These are phyloP conservation scores for Trematomus loennbergii DNA, from an alignment of 2,113 vertebrate species.

Conservation along the genomic window DNA sequence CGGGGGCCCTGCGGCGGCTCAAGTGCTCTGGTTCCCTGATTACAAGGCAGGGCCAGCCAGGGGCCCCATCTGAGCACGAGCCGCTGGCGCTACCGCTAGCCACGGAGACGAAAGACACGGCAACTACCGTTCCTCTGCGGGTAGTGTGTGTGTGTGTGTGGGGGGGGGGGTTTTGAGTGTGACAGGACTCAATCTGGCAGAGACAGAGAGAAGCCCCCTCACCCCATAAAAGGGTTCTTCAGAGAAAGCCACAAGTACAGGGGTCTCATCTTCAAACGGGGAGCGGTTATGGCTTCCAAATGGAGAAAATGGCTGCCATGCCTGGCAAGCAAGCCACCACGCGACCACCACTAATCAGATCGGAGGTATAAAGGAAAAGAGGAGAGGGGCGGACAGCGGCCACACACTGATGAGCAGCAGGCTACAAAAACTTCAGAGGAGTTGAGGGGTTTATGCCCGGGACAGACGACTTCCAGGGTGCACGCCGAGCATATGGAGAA, in stretches of 20 bases:
- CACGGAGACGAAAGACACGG: constrained; percentile 65
- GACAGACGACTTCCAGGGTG: constrained; percentile 41
- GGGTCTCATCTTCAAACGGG: constrained; percentile 82
- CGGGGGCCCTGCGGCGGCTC: constrained; percentile 57
- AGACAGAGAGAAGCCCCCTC: constrained; percentile 77
- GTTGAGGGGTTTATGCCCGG: constrained; percentile 41
- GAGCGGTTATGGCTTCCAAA: constrained; percentile 81
- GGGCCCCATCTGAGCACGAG: constrained; percentile 77
- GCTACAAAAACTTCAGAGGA: constrained; percentile 35
- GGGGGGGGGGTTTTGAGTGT: constrained; percentile 30
- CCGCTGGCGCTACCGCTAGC: constrained; percentile 75
- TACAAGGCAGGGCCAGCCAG: constrained; percentile 82
- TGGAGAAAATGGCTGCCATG: constrained; percentile 79
- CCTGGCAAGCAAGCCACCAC: constrained; percentile 65
- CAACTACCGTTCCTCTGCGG: constrained; percentile 60
- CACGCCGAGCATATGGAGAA: constrained; percentile 32
- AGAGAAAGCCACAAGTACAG: constrained; percentile 86
- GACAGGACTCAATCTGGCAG: constrained; percentile 70
- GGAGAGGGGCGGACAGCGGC: constrained; percentile 54
- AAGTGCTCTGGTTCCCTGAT: constrained; percentile 79
- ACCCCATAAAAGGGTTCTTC: constrained; percentile 76
- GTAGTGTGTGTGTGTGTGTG: constrained; percentile 9
- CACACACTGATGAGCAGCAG: constrained; percentile 76
- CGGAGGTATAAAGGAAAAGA: constrained; percentile 67
- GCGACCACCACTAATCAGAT: constrained; percentile 76